Base-by-base conservation (phyloP, 2,113 vertebrate genomes). In the Percina caprodes region DNA sequence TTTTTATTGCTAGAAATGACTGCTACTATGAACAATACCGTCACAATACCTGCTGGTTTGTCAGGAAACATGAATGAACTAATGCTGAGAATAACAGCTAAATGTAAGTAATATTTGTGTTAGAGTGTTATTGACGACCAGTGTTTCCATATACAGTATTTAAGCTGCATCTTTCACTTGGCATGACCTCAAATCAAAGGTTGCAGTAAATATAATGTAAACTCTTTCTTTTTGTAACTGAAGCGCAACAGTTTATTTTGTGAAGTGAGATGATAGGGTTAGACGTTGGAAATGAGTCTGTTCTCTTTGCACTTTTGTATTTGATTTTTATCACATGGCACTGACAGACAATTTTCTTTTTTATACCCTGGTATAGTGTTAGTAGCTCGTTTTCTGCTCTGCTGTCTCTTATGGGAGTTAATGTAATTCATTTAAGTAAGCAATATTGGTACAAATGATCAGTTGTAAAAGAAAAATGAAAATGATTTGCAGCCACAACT, bases 141-240 rank as follows among this genome's bases (percentile, higher is more conserved):
- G 68, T 86, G 75, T 79, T 66, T 92, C 94, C 96, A 96, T 94
- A 94, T 95, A 95, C 93, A 95, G 95, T 96, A 94, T 96, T 49
- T 66, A 67, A 96, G 93, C 93, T 95, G 92, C 96, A 96, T 96
- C 94, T 96, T 95, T 95, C 71, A 96, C 93, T 95, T 91, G 95
- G 96, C 96, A 97, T 97, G 97, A 95, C 95, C 96, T 96, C 96
- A 96, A 95, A 96, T 96, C 71, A 95, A 96, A 95, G 88, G 93
- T 95, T 96, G 95, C 95, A 95, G 93, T 94, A 94, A 95, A 94
- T 95, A 94, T 79, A 74, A 66, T 61, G 79, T 88, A 23, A 80
- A 76, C 52, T 83, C 21, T 82, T 82, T 88, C 33, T 84, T 84
- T 92, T 91, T 87, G 69, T 79, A 86, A 90, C 35, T 35, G 52